Evolutionary conservation across 2,888 invertebrate genomes (phyloP), one percentile per base, ranked within the genome.

Genomic region (Chrysolina haemoptera): DNA sequence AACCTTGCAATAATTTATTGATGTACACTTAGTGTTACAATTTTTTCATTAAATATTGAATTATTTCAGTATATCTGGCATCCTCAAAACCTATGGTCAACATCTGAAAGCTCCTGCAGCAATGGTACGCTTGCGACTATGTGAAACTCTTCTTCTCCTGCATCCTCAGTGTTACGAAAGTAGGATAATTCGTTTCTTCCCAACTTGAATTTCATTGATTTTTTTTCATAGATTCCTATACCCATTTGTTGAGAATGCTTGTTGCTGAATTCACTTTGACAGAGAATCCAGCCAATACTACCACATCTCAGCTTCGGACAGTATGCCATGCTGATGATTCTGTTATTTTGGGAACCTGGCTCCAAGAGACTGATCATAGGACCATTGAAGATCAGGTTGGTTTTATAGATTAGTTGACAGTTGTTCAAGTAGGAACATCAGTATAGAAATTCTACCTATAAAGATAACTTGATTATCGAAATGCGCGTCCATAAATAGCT

Each of bases 311-410:
- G 77, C 89, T 96, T 76, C 90, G 95, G 63, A 91, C 92, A n/a
- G 92, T 96, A 74, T 97, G 97, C 83, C 95, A 96, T 85, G 93
- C 94, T 9, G 95, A 96, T 84, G 96, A 96, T 87, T 96, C 97
- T 0, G 95, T 98, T 55, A 94, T 99, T 70, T 89, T 98, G 46
- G 98, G 98, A 12, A 96, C 97, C 66, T 98, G 98, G 96, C 91
- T 98, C 53, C 96, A 97, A 86, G 98, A 98, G 86, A 98, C 97
- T 0, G 98, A 98, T 87, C 98, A 99, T 87, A 94, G 96, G 76
- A 95, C 95, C 63, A 97, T 99, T 79, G 99, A 99, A 89, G 98
- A 98, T 89, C 98, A 98, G 93, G 98, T 98, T 89, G 82, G 85
- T 65, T n/a, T 46, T 50, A 22, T 6, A 35, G 22, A 43, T 40